These are phyloP conservation scores for Oncorhynchus clarkii DNA, from an alignment of 2,113 vertebrate genomes.

Conservation along the genomic window DNA sequence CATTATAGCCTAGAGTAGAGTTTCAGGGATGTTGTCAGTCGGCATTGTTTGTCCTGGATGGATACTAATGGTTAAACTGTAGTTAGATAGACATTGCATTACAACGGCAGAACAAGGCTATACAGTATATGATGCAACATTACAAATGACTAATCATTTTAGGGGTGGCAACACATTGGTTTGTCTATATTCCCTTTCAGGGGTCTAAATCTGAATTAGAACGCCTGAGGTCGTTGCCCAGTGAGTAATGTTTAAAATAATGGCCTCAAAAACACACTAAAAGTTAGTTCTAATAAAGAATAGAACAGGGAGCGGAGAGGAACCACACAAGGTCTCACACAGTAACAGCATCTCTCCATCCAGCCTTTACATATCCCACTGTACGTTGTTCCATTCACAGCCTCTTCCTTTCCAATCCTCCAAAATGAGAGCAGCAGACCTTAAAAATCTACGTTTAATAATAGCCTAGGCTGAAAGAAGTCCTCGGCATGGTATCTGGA, in stretches of 20 bases:
- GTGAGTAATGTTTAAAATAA: conserved; percentile 48
- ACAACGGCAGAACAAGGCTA: background rate
- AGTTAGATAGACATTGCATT: background rate
- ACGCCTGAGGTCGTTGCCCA: conserved; percentile 31
- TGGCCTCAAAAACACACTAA: conserved; percentile 14
- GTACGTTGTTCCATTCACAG: conserved; percentile 52
- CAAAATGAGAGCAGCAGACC: conserved; percentile 28
- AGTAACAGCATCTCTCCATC: conserved; percentile 37
- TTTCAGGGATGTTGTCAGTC: background rate
- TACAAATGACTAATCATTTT: conserved; percentile 15
- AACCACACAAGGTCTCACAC: conserved; percentile 18
- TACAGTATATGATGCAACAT: background rate
- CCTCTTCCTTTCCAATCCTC: conserved; percentile 37
- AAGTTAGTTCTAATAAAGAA: conserved; percentile 44
- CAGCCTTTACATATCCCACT: conserved; percentile 28
- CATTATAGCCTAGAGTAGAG: background rate
- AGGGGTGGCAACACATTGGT: conserved; percentile 14
- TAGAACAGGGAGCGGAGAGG: conserved; percentile 30
- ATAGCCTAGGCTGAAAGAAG: conserved; percentile 46
- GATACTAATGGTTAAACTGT: background rate
- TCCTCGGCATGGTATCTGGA: conserved; percentile 70
- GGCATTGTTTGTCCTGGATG: background rate
- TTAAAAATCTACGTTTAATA: conserved; percentile 2
- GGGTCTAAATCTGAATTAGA: conserved; percentile 20
- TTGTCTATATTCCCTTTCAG: conserved; percentile 3